Conservation (phyloP, 1,140 invertebrate species). For the Phthorimaea operculella region DNA sequence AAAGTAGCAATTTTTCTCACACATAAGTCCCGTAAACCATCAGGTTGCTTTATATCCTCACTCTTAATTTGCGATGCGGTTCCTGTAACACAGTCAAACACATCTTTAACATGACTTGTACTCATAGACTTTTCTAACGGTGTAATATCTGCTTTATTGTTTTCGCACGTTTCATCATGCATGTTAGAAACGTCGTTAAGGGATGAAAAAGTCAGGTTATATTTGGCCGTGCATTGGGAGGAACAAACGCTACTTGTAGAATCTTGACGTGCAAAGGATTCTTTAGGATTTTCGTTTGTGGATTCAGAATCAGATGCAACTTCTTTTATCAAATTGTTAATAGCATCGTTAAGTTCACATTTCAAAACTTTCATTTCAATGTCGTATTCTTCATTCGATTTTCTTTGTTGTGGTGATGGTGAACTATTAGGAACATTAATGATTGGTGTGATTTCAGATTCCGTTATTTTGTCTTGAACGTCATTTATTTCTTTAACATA, state of each 20-base stretch:
- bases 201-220: slow-evolving; percentile 61
- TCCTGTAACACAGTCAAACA: slow-evolving; percentile 39
- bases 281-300: slow-evolving; percentile 31
- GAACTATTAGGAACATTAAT: too few relatives aligned
- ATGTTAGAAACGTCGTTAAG: slow-evolving; percentile 60
- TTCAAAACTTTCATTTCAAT: slow-evolving; percentile 59
- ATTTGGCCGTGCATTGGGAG: slow-evolving; percentile 67
- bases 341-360: slow-evolving; percentile 60
- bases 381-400: slow-evolving; percentile 33
- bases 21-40: slow-evolving; percentile 67
- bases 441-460: background rate
- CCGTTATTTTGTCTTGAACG: slow-evolving; percentile 1
- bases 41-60: slow-evolving; percentile 25
- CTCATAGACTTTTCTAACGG: slow-evolving; percentile 10
- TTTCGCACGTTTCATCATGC: slow-evolving; percentile 45
- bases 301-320: slow-evolving; percentile 48
- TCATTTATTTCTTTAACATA: slow-evolving; percentile 45
- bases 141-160: slow-evolving; percentile 15
- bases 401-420: background rate
- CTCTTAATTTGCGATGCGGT: slow-evolving; percentile 17
- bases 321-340: slow-evolving; percentile 61
- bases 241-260: slow-evolving; percentile 65
- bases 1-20: slow-evolving; percentile 72
- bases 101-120: slow-evolving; percentile 55
- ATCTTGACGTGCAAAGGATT: slow-evolving; percentile 54